A percentile compares a stretch with the other conserved stretches of the same genome.
These are phyloP conservation scores for Pharmacophagus antenor DNA, from an alignment of 2,888 invertebrate species.

Conservation along the genomic window DNA sequence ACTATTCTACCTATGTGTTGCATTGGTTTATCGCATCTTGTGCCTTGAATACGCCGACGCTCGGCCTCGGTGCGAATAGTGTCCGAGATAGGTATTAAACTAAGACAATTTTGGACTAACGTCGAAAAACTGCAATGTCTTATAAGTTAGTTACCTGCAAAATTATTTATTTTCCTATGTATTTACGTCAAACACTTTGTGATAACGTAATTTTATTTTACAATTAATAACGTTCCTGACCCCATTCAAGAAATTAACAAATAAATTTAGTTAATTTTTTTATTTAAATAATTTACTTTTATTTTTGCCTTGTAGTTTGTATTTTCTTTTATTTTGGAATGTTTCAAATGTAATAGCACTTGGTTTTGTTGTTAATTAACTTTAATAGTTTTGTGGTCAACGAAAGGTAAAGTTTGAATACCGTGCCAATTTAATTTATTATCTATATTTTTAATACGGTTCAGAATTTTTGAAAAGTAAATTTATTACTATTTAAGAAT, in stretches of 20 bases:
- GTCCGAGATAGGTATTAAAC: not conserved
- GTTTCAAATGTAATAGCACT: too few species aligned
- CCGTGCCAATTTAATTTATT: too few species aligned
- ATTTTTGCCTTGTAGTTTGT: not conserved
- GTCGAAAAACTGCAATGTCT: not conserved
- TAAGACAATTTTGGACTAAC: not conserved
- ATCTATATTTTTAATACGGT: too few species aligned
- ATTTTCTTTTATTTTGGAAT: not conserved
- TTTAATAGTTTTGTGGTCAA: too few species aligned
- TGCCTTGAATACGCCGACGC: too few species aligned
- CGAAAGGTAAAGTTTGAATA: too few species aligned
- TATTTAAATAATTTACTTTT: not conserved
- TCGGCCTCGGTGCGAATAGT: not conserved
- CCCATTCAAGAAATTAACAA: constrained; percentile 21
- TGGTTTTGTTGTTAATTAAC: too few species aligned
- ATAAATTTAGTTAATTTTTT: not conserved
- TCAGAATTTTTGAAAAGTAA: not conserved
- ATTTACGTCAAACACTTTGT: constrained; percentile 18
- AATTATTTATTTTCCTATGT: constrained; percentile 18
- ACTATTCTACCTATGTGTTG: not conserved
- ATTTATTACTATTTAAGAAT: not conserved
- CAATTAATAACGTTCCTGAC: constrained; percentile 16
- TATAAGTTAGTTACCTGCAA: constrained; percentile 3
- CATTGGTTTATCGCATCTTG: too few species aligned
- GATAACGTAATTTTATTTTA: constrained; percentile 14